phyloP scores from a whole-genome alignment of 2,888 invertebrate species.

The Chloromyia formosa region DNA sequence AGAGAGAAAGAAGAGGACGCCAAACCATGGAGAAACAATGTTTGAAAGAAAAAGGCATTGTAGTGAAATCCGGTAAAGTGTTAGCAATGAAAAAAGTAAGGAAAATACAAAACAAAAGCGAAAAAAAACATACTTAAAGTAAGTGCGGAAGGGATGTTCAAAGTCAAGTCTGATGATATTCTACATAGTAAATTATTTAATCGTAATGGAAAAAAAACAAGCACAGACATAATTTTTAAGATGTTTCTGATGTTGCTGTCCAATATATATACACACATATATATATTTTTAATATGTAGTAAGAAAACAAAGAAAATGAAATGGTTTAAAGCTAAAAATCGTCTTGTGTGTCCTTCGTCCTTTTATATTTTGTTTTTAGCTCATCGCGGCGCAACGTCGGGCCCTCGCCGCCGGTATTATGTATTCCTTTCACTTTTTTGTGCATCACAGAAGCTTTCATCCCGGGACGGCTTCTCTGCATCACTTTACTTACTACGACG shows the following conservation, averaged over 20 bases:
- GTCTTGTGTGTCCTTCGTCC: not conserved
- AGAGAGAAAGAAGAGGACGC: not conserved
- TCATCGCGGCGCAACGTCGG: no score
- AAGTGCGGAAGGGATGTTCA: slow-evolving; percentile 34
- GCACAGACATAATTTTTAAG: slow-evolving; percentile 50
- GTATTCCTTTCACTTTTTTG: no score
- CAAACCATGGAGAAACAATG: not conserved
- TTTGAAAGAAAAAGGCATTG: not conserved
- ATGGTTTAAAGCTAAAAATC: slow-evolving; percentile 31
- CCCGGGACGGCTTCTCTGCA: no score
- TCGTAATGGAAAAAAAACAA: slow-evolving; percentile 55
- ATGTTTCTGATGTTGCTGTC: slow-evolving; percentile 42
- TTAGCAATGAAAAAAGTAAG: not conserved
- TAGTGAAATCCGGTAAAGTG: not conserved
- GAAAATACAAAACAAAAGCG: not conserved
- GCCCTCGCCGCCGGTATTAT: no score
- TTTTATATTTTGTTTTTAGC: no score
- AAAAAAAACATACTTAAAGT: slow-evolving; percentile 28
- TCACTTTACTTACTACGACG: no score
- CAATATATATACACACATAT: slow-evolving; percentile 17
- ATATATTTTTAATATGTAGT: slow-evolving; percentile 41
- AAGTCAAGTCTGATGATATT: slow-evolving; percentile 47
- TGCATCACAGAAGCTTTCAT: no score
- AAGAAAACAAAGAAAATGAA: slow-evolving; percentile 13
- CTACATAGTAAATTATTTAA: slow-evolving; percentile 47